Evolutionary conservation across 2,888 invertebrate genomes (phyloP), one percentile per base, ranked within the genome.

Genomic region (Troides oblongomaculatus): DNA sequence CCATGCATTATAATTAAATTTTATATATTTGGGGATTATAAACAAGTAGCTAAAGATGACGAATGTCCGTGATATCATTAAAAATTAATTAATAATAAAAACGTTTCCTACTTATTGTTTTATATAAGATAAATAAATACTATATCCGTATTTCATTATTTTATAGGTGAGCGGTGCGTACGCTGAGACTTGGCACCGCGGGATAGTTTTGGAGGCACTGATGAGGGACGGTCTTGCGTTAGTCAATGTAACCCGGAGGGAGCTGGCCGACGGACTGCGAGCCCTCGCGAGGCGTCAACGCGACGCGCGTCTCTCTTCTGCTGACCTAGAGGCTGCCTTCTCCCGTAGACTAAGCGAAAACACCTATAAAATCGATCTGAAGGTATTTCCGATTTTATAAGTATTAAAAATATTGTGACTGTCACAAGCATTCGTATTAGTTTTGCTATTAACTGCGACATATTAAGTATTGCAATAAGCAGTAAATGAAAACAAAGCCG

Each of bases 101-200:
- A 30, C 30, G 30, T 30, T 46, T 46, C 46, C 14, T 14, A 46
- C 46, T 46, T 30, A 30, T 30, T 30, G 5, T 30, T 30, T 30
- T 30, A 30, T 30, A 30, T 30, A 46, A 46, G 14, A 7, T 14
- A 46, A 14, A 53, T 53, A n/a, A 53, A 53, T 53, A 53, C 7
- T 53, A n/a, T 53, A n/a, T n/a, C 0, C 14, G 46, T 53, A 53
- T n/a, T n/a, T 53, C 5, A 53, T 46, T 61, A 25, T 69, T 30
- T 62, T 23, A 12, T n/a, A 95, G 94, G 93, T 94, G 57, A 93
- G 93, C 76, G 95, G 95, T 73, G 94, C 95, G 78, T 94, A 94
- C 79, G 92, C 94, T 57, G 95, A 95, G 76, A 90, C 94, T 67
- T 94, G 94, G 93, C 93, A 93, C 67, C 89, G 93, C 17, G 90